A percentile compares a stretch with the other conserved stretches of the same genome.
phyloP scores from a whole-genome alignment of 2,888 invertebrate species.

The Plagodis pulveraria region DNA sequence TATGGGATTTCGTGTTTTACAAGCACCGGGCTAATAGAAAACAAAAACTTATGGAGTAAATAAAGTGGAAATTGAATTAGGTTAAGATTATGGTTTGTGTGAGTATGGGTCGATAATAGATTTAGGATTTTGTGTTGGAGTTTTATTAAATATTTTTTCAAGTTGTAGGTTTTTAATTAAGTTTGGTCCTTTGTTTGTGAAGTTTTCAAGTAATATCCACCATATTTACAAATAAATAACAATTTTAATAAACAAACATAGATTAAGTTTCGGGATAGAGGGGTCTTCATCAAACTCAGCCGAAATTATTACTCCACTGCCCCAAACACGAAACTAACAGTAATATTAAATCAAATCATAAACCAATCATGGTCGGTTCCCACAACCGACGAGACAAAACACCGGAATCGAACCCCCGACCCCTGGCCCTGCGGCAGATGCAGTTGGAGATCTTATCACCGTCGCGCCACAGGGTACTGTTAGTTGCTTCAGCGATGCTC shows the following conservation, averaged over 20 bases:
- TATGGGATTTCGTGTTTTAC: slow-evolving; percentile 71
- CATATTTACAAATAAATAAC: background rate
- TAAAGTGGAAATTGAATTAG: slow-evolving; percentile 64
- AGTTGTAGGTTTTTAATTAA: too few relatives aligned
- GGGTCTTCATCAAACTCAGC: background rate
- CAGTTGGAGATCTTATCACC: slow-evolving; percentile 75
- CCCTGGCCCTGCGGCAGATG: slow-evolving; percentile 71
- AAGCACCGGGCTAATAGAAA: slow-evolving; percentile 65
- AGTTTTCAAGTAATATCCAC: too few relatives aligned
- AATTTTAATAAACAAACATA: background rate
- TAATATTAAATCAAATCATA: slow-evolving; percentile 69
- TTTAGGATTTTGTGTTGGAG: background rate
- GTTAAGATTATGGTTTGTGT: slow-evolving; percentile 27
- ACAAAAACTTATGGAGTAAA: slow-evolving; percentile 60
- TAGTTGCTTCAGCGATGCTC: slow-evolving; percentile 70
- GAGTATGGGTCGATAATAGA: slow-evolving; percentile 1
- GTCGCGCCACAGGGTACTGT: slow-evolving; percentile 66
- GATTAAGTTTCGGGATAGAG: background rate
- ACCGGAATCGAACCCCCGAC: slow-evolving; percentile 75
- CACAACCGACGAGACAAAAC: slow-evolving; percentile 72
- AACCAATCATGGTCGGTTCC: slow-evolving; percentile 73
- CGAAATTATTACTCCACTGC: slow-evolving; percentile 10
- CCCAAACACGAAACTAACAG: slow-evolving; percentile 42
- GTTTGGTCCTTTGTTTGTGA: too few relatives aligned
- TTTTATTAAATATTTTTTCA: too few relatives aligned